phyloP scores from a whole-genome alignment of 2,888 invertebrate genomes.

The Leucania comma region DNA sequence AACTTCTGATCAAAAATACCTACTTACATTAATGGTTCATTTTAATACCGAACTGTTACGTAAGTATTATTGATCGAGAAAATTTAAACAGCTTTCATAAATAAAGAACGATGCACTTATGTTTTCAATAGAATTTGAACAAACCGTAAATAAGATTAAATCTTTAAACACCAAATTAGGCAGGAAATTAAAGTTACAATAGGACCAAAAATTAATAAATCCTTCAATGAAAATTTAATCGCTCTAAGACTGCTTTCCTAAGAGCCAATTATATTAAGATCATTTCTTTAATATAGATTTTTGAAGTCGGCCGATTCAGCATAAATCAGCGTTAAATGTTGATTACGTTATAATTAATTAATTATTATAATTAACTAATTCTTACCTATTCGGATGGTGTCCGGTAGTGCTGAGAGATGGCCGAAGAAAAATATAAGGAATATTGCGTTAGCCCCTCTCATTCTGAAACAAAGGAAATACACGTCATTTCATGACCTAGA shows the following conservation, averaged over 20 bases:
- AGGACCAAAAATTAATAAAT: not conserved
- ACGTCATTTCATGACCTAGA: constrained; percentile 28
- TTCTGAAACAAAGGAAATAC: constrained; percentile 80
- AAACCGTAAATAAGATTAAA: not conserved
- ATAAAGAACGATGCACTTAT: not conserved
- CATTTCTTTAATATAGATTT: constrained; percentile 59
- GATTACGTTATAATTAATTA: constrained; percentile 46
- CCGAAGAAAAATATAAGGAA: constrained; percentile 86
- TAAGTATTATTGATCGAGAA: not conserved
- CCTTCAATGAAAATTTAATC: constrained; percentile 16
- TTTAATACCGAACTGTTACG: not conserved
- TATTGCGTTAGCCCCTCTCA: constrained; percentile 85
- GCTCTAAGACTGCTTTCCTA: not conserved
- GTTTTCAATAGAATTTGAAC: not conserved
- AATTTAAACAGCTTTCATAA: no score
- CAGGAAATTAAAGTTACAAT: not conserved
- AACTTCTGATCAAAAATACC: constrained; percentile 13
- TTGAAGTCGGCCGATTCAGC: constrained; percentile 49
- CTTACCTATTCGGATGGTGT: constrained; percentile 91
- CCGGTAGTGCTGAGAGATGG: constrained; percentile 88
- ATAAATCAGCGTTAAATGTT: constrained; percentile 53
- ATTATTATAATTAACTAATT: constrained; percentile 50
- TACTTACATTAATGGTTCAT: no score
- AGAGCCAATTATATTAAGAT: constrained; percentile 51
- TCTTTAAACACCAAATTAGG: not conserved